Conservation (phyloP, 2,888 invertebrate genomes). For the Idaea biselata region DNA sequence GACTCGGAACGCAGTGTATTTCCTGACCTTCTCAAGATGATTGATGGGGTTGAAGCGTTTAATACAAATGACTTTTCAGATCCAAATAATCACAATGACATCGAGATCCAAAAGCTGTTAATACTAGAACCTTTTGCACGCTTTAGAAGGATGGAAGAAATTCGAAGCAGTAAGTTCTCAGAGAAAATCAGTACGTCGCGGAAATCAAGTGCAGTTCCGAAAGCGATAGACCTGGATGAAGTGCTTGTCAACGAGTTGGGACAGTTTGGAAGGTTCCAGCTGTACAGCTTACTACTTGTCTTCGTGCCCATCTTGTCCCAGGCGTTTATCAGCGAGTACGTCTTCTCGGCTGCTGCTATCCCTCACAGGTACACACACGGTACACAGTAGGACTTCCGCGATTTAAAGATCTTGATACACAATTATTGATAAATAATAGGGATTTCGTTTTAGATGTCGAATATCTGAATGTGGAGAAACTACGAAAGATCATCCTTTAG, state of each 20-base stretch:
- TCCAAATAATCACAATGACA: background rate
- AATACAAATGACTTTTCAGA: background rate
- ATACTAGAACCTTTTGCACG: background rate
- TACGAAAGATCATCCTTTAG: slow-evolving; percentile 44
- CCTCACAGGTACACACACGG: slow-evolving; percentile 85
- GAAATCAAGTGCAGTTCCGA: slow-evolving; percentile 28
- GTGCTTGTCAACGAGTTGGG: slow-evolving; percentile 79
- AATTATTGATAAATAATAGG: no score
- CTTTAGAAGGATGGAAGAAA: background rate
- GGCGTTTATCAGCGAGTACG: slow-evolving; percentile 83
- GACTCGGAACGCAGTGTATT: background rate
- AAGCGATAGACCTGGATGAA: slow-evolving; percentile 66
- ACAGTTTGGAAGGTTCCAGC: slow-evolving; percentile 85
- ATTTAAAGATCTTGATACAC: no score
- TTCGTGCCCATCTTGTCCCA: slow-evolving; percentile 83
- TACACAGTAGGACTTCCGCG: no score
- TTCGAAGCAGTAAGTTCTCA: background rate
- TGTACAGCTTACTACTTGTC: slow-evolving; percentile 79
- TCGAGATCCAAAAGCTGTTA: background rate
- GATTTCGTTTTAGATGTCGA: slow-evolving; percentile 56
- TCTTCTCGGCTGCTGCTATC: slow-evolving; percentile 85
- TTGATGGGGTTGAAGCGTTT: background rate
- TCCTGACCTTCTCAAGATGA: background rate
- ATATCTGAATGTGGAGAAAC: slow-evolving; percentile 75
- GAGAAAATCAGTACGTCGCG: background rate